Evolutionary conservation across 2,888 invertebrate genomes (phyloP).

Genomic region (Zonitis immaculata): DNA sequence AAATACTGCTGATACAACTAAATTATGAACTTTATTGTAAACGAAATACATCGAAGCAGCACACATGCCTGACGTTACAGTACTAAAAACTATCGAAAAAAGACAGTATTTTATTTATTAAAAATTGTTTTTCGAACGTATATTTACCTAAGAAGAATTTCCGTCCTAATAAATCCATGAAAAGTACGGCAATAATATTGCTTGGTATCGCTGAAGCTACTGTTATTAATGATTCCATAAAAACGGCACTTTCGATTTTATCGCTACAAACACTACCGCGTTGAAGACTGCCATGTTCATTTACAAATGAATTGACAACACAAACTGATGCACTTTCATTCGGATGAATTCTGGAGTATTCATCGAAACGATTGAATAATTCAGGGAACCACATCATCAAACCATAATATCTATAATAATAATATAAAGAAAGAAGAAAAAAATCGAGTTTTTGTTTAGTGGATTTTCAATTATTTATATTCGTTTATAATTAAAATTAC

Average conservation of each 20-base stretch:
- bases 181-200: conserved; percentile 72
- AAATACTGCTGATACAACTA: conserved; percentile 78
- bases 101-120: too few relatives aligned
- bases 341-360: conserved; percentile 65
- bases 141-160: conserved; percentile 73
- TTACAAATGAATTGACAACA: conserved; percentile 69
- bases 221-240: conserved; percentile 81
- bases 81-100: conserved; percentile 66
- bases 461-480: too few relatives aligned
- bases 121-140: too few relatives aligned
- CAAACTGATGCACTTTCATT: conserved; percentile 67
- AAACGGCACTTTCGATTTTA: conserved; percentile 72
- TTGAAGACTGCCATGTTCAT: conserved; percentile 58
- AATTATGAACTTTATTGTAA: conserved; percentile 75
- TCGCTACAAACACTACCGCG: conserved; percentile 59
- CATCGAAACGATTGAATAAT: conserved; percentile 85
- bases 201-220: conserved; percentile 82
- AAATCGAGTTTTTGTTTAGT: too few relatives aligned
- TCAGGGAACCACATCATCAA: conserved; percentile 98
- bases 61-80: conserved; percentile 77
- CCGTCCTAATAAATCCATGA: conserved; percentile 81
- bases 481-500: conserved; percentile 48
- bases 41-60: conserved; percentile 83
- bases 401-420: conserved; percentile 85
- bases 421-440: too few relatives aligned